phyloP scores from a whole-genome alignment of 2,797 vertebrate species.

The Sciaenops ocellatus region DNA sequence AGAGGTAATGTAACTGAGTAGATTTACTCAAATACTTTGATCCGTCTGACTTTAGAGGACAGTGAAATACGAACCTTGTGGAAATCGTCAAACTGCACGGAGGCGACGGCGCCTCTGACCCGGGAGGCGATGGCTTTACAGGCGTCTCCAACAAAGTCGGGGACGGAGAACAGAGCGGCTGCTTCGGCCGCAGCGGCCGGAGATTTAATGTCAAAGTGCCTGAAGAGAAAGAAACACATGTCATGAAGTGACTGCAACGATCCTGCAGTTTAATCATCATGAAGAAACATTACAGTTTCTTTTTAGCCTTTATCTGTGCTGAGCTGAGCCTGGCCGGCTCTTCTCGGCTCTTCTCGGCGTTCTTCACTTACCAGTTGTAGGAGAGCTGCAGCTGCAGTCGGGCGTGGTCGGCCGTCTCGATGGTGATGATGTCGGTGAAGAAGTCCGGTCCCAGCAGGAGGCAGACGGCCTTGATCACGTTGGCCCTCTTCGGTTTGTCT shows the following conservation, averaged over 20 bases:
- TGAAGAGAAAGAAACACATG: conserved; percentile 57
- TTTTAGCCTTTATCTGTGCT: not conserved
- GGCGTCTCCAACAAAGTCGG: conserved; percentile 92
- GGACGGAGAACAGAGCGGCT: conserved; percentile 88
- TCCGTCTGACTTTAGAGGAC: too few relatives aligned
- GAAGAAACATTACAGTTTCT: not conserved
- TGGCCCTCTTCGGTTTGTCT: conserved; percentile 90
- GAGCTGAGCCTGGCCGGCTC: not conserved
- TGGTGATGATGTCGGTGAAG: conserved; percentile 92
- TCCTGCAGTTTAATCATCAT: too few relatives aligned
- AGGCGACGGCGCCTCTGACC: conserved; percentile 91
- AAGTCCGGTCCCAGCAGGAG: conserved; percentile 94
- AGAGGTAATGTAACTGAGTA: not conserved
- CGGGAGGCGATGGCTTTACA: conserved; percentile 93
- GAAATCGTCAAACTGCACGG: conserved; percentile 94
- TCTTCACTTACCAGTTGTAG: conserved; percentile 90
- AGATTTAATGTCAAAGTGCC: conserved; percentile 89
- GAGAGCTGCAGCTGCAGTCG: conserved; percentile 93
- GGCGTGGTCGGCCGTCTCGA: conserved; percentile 94
- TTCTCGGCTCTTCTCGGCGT: too few relatives aligned
- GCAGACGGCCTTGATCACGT: conserved; percentile 90
- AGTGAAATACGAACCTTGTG: conserved; percentile 84
- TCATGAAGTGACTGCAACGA: too few relatives aligned
- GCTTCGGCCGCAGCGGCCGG: conserved; percentile 31
- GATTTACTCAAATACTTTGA: not conserved